These are phyloP conservation scores for Lydus trimaculatus DNA, from an alignment of 2,888 invertebrate genomes.

Conservation along the genomic window DNA sequence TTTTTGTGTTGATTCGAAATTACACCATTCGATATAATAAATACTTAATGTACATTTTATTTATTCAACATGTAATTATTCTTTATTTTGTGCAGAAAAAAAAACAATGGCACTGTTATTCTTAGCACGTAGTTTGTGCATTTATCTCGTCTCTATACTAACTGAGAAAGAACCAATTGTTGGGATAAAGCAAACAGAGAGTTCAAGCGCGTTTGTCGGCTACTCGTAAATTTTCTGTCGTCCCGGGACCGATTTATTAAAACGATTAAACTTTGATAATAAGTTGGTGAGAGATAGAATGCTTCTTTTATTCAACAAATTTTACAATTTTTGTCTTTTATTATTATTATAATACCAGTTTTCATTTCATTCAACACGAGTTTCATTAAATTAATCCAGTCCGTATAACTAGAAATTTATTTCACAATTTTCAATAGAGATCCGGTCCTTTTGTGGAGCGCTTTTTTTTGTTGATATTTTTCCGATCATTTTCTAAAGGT, in stretches of 20 bases:
- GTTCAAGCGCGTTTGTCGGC: neutral
- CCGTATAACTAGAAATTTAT: neutral
- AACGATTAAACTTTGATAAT: constrained; percentile 19
- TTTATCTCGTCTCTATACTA: neutral
- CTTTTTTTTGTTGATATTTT: neutral
- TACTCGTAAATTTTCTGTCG: constrained; percentile 16
- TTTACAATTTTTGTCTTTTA: neutral
- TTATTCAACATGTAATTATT: neutral
- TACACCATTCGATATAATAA: neutral
- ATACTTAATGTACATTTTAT: neutral
- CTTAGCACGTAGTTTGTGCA: neutral
- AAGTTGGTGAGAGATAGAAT: constrained; percentile 14
- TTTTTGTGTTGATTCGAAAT: too few relatives aligned
- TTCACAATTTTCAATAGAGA: neutral
- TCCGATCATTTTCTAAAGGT: neutral
- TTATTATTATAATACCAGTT: neutral
- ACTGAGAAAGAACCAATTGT: neutral
- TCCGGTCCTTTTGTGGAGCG: neutral
- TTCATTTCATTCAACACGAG: neutral
- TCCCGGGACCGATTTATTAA: constrained; percentile 18
- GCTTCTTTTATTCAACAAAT: neutral
- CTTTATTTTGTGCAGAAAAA: neutral
- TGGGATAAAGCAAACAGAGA: neutral
- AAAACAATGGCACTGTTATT: neutral
- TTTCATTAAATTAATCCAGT: neutral